Base-by-base conservation (phyloP, 64 coral and sea anemone genomes). In the Platygyra sinensis region DNA sequence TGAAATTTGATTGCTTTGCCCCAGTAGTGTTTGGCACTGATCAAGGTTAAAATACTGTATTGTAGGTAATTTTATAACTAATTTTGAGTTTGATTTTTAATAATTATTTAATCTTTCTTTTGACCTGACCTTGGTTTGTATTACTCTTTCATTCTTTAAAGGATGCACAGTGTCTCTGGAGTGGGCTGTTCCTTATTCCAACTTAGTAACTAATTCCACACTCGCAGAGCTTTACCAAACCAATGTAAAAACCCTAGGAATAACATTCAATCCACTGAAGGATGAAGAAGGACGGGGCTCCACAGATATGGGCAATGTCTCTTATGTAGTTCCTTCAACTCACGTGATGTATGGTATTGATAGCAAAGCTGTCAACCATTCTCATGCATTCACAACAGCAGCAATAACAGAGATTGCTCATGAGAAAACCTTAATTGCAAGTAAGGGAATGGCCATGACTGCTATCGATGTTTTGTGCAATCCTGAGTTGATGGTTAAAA, bases 221-320 rank as follows among this genome's bases (percentile, higher is more conserved):
- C 75, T 98, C 5, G 96, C 86, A 89, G 77, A 92, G 15, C 36
- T 98, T 62, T 98, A 98, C 72, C 90, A 89, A 83, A 73, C 82
- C 30, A 87, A 83, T 92, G 94, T 86, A 1, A 73, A 90, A 19
- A 72, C 80, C 30, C 74, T 95, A 15, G 93, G 96, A 63, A 32
- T 98, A 60, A 20, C 88, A 29, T 95, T 83, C 74, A 59, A 75
- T 15, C 72, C 93, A 4, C 55, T 50, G 67, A 69, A 78, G 27
- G 62, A 49, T 31, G 80, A 72, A 72, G 50, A 73, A 55, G 64
- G 36, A 10, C 5, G 55, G 46, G 96, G 93, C 25, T 95, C 96
- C 67, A 98, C 96, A 88, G 96, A 98, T 61, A 91, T 98, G 90
- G 96, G 96, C 11, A 98, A 98, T 91, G 96, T 98, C 1, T 98